Percentiles rank a stretch among this genome's conserved stretches.
phyloP scores from a whole-genome alignment of 1,140 invertebrate genomes.

The Zelostemma sp. region DNA sequence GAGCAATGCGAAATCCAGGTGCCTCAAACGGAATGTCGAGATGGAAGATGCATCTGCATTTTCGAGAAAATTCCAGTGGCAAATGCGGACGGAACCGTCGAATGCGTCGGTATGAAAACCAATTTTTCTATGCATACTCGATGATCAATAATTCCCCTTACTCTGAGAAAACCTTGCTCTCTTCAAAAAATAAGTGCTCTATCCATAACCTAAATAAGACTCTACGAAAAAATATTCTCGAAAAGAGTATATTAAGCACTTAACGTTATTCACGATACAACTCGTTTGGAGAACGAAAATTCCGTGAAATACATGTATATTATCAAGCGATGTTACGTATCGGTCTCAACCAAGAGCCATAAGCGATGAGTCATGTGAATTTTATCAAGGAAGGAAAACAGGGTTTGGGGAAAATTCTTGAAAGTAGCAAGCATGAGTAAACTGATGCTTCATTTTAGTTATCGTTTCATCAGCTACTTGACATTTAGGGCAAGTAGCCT shows the following conservation, averaged over 20 bases:
- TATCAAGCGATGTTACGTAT: not conserved
- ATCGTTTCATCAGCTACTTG: slow-evolving; percentile 27
- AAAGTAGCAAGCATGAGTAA: slow-evolving; percentile 16
- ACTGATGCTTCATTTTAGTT: slow-evolving; percentile 28
- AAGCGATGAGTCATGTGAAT: slow-evolving; percentile 20
- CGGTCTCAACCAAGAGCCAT: not conserved
- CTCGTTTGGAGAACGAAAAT: not conserved
- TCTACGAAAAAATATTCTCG: too few species aligned
- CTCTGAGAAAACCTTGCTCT: too few species aligned
- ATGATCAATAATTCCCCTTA: too few species aligned
- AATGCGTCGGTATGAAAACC: slow-evolving; percentile 1
- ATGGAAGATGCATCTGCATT: slow-evolving; percentile 80
- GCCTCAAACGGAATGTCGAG: slow-evolving; percentile 81
- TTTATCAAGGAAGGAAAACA: not conserved
- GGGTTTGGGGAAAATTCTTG: slow-evolving; percentile 10
- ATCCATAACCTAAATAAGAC: too few species aligned
- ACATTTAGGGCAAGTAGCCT: slow-evolving; percentile 35
- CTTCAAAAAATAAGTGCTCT: too few species aligned
- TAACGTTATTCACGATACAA: too few species aligned
- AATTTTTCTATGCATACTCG: too few species aligned
- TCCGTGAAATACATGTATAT: too few species aligned
- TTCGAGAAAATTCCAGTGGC: slow-evolving; percentile 79
- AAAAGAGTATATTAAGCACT: too few species aligned
- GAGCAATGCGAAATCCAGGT: slow-evolving; percentile 82
- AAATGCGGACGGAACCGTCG: not conserved